These are phyloP conservation scores for Phasia obesa DNA, from an alignment of 2,888 invertebrate genomes.

Conservation along the genomic window DNA sequence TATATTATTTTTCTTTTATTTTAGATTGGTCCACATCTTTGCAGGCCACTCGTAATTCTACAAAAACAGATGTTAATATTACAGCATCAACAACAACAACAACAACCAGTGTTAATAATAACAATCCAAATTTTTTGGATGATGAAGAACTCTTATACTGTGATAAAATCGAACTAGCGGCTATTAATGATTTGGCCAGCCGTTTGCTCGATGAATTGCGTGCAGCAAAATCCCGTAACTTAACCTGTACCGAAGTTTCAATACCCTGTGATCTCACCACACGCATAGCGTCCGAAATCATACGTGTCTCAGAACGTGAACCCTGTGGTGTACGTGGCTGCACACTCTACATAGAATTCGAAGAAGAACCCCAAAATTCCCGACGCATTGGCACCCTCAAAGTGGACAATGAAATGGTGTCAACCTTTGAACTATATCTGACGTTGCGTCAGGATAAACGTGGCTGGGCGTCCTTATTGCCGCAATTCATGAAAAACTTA, in stretches of 20 bases:
- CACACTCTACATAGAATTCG: constrained; percentile 80
- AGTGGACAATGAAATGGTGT: constrained; percentile 78
- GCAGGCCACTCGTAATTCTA: constrained; percentile 56
- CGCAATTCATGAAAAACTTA: constrained; percentile 80
- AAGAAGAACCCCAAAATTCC: constrained; percentile 79
- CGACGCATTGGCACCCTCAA: constrained; percentile 79
- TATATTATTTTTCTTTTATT: constrained; percentile 29
- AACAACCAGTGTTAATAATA: constrained; percentile 28
- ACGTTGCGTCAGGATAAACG: constrained; percentile 80
- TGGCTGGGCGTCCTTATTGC: constrained; percentile 79
- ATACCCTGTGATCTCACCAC: constrained; percentile 81
- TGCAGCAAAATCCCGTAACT: constrained; percentile 78
- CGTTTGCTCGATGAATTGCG: constrained; percentile 78
- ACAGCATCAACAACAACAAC: constrained; percentile 44
- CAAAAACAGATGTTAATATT: constrained; percentile 43
- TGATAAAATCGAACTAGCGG: constrained; percentile 73
- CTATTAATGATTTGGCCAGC: constrained; percentile 74
- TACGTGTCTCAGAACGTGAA: constrained; percentile 79
- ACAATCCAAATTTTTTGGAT: constrained; percentile 60
- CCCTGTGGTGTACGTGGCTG: constrained; percentile 80
- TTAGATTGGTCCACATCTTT: constrained; percentile 72
- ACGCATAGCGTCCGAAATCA: constrained; percentile 79
- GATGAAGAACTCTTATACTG: constrained; percentile 72
- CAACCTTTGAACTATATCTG: constrained; percentile 79
- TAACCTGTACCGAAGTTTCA: constrained; percentile 80